Base-by-base conservation (phyloP, 2,888 invertebrate genomes). In the Dendrolimus houi region DNA sequence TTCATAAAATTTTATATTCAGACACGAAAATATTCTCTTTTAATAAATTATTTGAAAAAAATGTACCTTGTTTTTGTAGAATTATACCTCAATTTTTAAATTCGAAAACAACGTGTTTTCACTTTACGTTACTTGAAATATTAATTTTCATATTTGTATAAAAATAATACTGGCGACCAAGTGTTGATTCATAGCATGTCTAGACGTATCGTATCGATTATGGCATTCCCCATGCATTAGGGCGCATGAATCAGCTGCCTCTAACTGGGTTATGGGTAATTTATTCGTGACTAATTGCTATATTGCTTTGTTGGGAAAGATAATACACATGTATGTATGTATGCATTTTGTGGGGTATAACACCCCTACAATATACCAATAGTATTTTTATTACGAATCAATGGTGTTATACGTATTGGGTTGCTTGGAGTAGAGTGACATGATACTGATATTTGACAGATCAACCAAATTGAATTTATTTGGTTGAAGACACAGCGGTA, bases 261-360 rank as follows among this genome's bases (percentile, higher is more conserved):
- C 52, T 55, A 55, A 52, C 55, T 29, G 17, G 52, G 55, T 55
- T 55, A 55, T 41, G 55, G 52, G 55, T 55, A 55, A 52, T 55
- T 55, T 17, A 52, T 52, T 29, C 55, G 55, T 55, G 55, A 55
- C 55, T 55, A 47, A 55, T 52, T 42, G 40, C 40, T 42, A 17
- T 52, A 17, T 40, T 40, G 55, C 52, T 55, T 55, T 29, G 52
- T 52, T 9, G 52, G 55, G 55, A 52, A 12, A n/a, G 55, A n/a
- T 55, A 55, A 17, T 52, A 8, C 12, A 12, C 54, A 54, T 29
- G 52, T 52, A 12, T 7, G 10, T n/a, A n/a, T n/a, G n/a, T n/a
- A n/a, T 2, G 17, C 29, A 2, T 14, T 29, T 29, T 29, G 29
- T 29, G 29, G 3, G 29, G 29, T 29, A 29, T 29, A 29, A 29